Conservation (phyloP, 2,113 vertebrate species). For the Malurus alboscapulatus region DNA sequence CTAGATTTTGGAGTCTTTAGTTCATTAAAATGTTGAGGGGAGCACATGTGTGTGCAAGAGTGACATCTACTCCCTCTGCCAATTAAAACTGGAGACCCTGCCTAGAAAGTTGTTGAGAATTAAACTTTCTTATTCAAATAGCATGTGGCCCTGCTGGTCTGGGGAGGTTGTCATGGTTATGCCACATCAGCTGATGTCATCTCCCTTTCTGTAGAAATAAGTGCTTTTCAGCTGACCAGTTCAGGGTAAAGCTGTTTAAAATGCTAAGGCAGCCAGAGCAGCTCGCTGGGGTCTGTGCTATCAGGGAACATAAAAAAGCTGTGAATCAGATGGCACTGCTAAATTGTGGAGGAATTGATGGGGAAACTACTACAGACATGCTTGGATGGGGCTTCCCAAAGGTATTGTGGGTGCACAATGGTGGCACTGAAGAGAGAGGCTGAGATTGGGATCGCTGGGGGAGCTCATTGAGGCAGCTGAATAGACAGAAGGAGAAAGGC, state of each 20-base stretch:
- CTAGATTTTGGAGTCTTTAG: neutral
- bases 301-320: neutral
- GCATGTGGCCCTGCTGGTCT: constrained; percentile 43
- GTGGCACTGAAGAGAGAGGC: constrained; percentile 37
- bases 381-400: constrained; percentile 50
- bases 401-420: constrained; percentile 64
- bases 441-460: constrained; percentile 43
- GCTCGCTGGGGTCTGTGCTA: constrained; percentile 9
- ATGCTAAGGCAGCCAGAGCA: constrained; percentile 40
- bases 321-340: constrained; percentile 47
- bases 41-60: neutral
- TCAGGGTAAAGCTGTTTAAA: constrained; percentile 64
- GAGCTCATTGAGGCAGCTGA: constrained; percentile 60
- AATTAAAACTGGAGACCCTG: constrained; percentile 12
- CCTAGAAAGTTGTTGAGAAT: constrained; percentile 15
- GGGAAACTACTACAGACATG: constrained; percentile 39
- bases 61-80: neutral
- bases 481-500: constrained; percentile 55
- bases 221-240: constrained; percentile 61
- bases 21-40: neutral
- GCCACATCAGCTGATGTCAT: constrained; percentile 69
- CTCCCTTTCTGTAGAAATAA: constrained; percentile 55
- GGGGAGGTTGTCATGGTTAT: constrained; percentile 69
- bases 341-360: constrained; percentile 45
- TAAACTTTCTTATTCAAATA: constrained; percentile 52